Evolutionary conservation across 2,113 vertebrate species (phyloP).

Genomic region (Hyperoodon ampullatus): DNA sequence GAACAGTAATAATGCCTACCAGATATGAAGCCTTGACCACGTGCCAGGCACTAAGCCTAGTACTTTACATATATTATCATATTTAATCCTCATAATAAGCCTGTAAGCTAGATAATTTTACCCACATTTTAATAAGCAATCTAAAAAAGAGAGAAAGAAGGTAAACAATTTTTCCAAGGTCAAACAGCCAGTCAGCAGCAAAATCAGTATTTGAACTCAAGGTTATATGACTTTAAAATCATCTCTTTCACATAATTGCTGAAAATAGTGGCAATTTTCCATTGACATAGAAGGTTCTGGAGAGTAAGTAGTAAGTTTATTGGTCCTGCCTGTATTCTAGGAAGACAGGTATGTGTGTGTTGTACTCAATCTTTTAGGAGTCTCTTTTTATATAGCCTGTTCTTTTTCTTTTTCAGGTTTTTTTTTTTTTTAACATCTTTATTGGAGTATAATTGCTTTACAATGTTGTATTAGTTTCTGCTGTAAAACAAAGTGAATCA

Average conservation of each 20-base stretch:
- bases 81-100: not conserved
- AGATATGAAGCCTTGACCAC: not conserved
- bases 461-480: too few relatives aligned
- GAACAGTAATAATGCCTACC: not conserved
- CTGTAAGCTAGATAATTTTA: slow-evolving; percentile 9
- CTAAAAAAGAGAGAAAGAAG: not conserved
- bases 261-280: not conserved
- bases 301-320: not conserved
- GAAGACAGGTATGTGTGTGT: not conserved
- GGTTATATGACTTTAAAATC: not conserved
- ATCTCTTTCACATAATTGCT: not conserved
- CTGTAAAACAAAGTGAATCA: too few relatives aligned
- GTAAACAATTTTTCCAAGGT: not conserved
- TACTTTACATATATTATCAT: not conserved
- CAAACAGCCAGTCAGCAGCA: not conserved
- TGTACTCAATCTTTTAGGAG: not conserved
- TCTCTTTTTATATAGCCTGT: not conserved
- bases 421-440: too few relatives aligned
- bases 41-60: not conserved
- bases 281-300: not conserved
- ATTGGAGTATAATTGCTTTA: too few relatives aligned
- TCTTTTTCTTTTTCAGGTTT: not conserved
- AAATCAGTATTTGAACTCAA: not conserved
- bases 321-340: not conserved
- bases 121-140: not conserved